Conservation (phyloP, 2,888 invertebrate genomes). For the Thyatira batis region DNA sequence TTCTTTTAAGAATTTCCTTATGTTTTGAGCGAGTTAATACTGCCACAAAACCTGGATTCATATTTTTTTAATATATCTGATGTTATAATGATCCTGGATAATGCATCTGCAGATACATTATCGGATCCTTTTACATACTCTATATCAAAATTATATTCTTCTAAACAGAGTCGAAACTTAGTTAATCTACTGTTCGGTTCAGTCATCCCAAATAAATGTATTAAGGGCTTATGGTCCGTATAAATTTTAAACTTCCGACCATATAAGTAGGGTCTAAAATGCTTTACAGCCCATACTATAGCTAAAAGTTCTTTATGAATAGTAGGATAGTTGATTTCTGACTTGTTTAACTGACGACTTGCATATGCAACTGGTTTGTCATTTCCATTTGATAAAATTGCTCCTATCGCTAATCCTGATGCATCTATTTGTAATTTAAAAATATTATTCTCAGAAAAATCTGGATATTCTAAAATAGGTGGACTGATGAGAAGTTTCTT, state of each 20-base stretch:
- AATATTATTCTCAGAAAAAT: not conserved
- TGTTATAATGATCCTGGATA: not conserved
- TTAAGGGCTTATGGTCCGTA: constrained; percentile 10
- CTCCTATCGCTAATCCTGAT: not conserved
- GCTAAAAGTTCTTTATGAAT: constrained; percentile 12
- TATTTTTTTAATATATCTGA: not conserved
- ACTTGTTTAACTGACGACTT: constrained; percentile 10
- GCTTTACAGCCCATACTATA: constrained; percentile 10
- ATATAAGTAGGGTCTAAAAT: constrained; percentile 12
- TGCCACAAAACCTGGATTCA: not conserved
- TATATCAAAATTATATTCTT: constrained; percentile 6
- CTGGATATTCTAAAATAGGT: not conserved
- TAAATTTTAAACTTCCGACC: constrained; percentile 6
- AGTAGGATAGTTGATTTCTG: constrained; percentile 8
- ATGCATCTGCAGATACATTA: not conserved
- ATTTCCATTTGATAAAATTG: not conserved
- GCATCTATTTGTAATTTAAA: not conserved
- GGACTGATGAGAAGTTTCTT: too few species aligned
- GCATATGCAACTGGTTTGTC: constrained; percentile 9
- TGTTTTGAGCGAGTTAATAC: too few species aligned
- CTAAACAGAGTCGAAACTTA: constrained; percentile 8
- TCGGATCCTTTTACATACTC: constrained; percentile 4
- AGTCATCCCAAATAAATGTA: constrained; percentile 6
- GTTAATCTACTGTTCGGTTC: constrained; percentile 7
- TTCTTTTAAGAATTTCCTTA: too few species aligned